Percentiles rank a stretch among this genome's conserved stretches.
These are phyloP conservation scores for Aphaenogaster floridana DNA, from an alignment of 1,140 invertebrate species.

Conservation along the genomic window DNA sequence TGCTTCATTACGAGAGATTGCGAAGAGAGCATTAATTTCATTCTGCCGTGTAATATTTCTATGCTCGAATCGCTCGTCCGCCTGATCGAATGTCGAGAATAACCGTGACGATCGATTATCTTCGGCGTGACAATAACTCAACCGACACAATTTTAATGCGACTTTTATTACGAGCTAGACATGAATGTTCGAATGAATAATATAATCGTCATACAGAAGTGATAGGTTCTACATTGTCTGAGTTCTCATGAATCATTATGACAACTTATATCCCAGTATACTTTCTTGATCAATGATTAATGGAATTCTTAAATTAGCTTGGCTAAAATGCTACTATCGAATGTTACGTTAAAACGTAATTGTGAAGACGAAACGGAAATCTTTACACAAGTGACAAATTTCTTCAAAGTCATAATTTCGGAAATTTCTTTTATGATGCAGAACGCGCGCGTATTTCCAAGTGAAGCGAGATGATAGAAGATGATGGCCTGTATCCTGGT, in stretches of 20 bases:
- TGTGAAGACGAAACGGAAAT: background rate
- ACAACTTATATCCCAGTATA: too few species aligned
- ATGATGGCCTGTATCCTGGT: background rate
- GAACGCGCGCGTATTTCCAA: background rate
- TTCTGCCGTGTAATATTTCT: background rate
- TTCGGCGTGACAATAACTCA: background rate
- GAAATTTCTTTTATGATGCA: background rate
- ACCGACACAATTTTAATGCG: background rate
- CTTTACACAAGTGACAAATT: background rate
- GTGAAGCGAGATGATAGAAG: background rate
- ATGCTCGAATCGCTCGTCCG: background rate
- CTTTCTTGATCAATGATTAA: constrained; percentile 7
- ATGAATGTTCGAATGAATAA: constrained; percentile 11
- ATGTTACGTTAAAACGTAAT: background rate
- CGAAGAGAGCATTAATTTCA: constrained; percentile 23
- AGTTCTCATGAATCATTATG: background rate
- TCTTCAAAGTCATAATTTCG: background rate
- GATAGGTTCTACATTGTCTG: background rate
- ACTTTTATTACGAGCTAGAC: constrained; percentile 4
- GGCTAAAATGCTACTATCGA: background rate
- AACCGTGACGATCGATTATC: constrained; percentile 1
- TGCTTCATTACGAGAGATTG: constrained; percentile 13
- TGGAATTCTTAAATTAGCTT: background rate
- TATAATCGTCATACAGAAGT: background rate
- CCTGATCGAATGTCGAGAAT: background rate